Evolutionary conservation across 2,113 vertebrate genomes (phyloP).

Genomic region (Motacilla alba): DNA sequence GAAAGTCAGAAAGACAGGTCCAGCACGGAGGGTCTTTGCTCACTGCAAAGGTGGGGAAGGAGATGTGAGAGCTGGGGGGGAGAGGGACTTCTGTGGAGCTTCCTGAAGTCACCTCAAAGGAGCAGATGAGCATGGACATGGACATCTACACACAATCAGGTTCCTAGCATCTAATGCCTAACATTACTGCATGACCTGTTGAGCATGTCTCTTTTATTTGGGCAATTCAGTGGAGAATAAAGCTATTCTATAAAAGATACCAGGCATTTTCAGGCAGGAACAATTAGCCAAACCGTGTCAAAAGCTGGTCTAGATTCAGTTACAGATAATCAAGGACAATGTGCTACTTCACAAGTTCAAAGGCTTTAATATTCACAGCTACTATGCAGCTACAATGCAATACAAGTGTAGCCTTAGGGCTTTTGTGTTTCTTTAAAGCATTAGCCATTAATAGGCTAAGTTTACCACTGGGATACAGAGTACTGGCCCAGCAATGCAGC

Average conservation of each 20-base stretch:
- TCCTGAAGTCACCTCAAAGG: not conserved
- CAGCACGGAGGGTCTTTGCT: not conserved
- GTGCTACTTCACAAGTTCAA: slow-evolving; percentile 27
- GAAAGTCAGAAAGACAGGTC: not conserved
- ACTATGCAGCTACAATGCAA: slow-evolving; percentile 34
- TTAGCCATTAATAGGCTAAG: slow-evolving; percentile 52
- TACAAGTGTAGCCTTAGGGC: slow-evolving; percentile 33
- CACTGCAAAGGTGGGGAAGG: not conserved
- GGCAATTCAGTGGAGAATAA: not conserved
- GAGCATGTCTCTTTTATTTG: not conserved
- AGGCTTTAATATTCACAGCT: slow-evolving; percentile 40
- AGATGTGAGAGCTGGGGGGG: not conserved
- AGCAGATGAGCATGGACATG: not conserved
- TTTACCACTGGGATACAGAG: slow-evolving; percentile 54
- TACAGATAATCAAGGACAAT: slow-evolving; percentile 50
- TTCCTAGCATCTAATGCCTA: not conserved
- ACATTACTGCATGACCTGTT: not conserved
- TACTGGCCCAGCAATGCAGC: slow-evolving; percentile 31
- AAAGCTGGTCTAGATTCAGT: not conserved
- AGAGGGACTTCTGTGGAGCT: not conserved
- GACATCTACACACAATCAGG: not conserved
- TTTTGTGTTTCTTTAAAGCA: slow-evolving; percentile 68
- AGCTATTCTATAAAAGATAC: not conserved
- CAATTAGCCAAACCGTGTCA: not conserved
- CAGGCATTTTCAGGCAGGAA: not conserved